A percentile compares a stretch with the other conserved stretches of the same genome.
phyloP scores from a whole-genome alignment of 2,113 vertebrate genomes.

The Pachyramphus minor region DNA sequence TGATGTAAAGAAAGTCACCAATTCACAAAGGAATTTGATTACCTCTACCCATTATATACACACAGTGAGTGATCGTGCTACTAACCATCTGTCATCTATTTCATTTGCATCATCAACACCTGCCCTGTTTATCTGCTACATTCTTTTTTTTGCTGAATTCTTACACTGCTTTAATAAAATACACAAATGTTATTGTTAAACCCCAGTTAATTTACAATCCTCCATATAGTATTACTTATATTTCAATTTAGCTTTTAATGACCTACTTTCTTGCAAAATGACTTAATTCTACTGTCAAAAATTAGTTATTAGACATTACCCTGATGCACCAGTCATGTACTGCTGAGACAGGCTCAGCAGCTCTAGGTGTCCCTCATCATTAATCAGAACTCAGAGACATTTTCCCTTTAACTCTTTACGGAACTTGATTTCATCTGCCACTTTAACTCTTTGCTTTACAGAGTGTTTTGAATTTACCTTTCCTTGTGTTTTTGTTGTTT shows the following conservation, averaged over 20 bases:
- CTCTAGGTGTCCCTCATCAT: constrained; percentile 71
- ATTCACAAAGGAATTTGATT: constrained; percentile 99
- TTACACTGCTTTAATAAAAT: constrained; percentile 91
- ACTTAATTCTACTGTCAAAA: constrained; percentile 84
- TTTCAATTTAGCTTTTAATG: constrained; percentile 85
- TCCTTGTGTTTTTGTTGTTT: not conserved
- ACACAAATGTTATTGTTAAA: constrained; percentile 92
- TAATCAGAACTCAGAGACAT: constrained; percentile 70
- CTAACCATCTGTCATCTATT: constrained; percentile 99
- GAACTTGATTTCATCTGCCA: constrained; percentile 3
- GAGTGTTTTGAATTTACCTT: not conserved
- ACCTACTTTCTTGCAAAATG: constrained; percentile 81
- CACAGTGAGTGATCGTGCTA: constrained; percentile 93
- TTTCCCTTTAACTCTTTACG: constrained; percentile 70
- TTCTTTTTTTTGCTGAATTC: constrained; percentile 83
- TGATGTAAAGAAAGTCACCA: constrained; percentile 94
- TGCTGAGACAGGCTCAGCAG: constrained; percentile 75
- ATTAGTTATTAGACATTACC: constrained; percentile 81
- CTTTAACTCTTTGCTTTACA: constrained; percentile 27
- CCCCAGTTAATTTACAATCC: constrained; percentile 93
- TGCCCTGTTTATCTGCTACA: constrained; percentile 97
- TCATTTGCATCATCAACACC: constrained; percentile 99
- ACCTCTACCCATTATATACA: constrained; percentile 99
- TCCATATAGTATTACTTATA: constrained; percentile 82
- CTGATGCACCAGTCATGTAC: constrained; percentile 66